phyloP scores from a whole-genome alignment of 1,140 invertebrate species.

The Atta texana region DNA sequence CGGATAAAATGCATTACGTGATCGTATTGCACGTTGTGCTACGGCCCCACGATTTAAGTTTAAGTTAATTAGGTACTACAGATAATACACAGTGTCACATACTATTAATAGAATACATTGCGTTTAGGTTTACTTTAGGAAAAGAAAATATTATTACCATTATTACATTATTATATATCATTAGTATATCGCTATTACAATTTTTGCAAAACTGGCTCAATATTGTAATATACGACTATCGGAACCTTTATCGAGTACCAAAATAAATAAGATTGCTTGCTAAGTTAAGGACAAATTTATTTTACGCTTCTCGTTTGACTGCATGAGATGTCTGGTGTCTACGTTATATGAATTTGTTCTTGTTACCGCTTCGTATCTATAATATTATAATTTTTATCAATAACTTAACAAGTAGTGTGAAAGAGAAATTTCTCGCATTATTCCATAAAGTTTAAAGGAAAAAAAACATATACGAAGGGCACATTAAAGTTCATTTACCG shows the following conservation, averaged over 20 bases:
- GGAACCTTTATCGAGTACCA: slow-evolving; percentile 83
- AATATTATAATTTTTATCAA: slow-evolving; percentile 64
- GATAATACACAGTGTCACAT: slow-evolving; percentile 82
- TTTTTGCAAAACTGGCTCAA: slow-evolving; percentile 84
- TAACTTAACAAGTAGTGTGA: background rate
- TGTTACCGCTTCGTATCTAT: slow-evolving; percentile 74
- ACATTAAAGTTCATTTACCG: slow-evolving; percentile 41
- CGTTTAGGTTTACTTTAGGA: slow-evolving; percentile 83
- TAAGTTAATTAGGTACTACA: slow-evolving; percentile 83
- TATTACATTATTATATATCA: slow-evolving; percentile 82
- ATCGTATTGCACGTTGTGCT: slow-evolving; percentile 68
- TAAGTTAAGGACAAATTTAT: slow-evolving; percentile 75
- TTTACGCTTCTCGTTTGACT: slow-evolving; percentile 57
- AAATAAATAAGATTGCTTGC: slow-evolving; percentile 85
- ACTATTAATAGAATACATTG: slow-evolving; percentile 77
- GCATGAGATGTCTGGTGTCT: slow-evolving; percentile 62
- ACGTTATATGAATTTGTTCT: slow-evolving; percentile 77
- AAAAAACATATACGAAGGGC: background rate
- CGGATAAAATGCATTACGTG: slow-evolving; percentile 56
- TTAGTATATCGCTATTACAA: slow-evolving; percentile 80
- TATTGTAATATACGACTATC: slow-evolving; percentile 84
- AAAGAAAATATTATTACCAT: slow-evolving; percentile 75
- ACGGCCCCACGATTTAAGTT: slow-evolving; percentile 75
- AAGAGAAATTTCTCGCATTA: background rate
- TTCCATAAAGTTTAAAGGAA: slow-evolving; percentile 71